Evolutionary conservation across 1,140 invertebrate species (phyloP).

Genomic region (Anthonomus grandis): DNA sequence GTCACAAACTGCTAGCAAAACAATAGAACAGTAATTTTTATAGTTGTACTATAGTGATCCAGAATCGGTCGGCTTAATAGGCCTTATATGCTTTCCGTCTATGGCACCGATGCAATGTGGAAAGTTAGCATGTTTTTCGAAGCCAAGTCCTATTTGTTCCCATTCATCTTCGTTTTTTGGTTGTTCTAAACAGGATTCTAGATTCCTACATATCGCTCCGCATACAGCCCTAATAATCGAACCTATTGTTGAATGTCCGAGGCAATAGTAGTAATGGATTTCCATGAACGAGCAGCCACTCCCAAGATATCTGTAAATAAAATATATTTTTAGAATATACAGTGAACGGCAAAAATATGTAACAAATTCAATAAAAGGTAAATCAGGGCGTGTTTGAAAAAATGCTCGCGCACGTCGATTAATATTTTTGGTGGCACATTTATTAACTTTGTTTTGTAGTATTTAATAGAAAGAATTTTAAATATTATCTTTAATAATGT

Average conservation of each 20-base stretch:
- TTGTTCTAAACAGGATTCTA: constrained; percentile 30
- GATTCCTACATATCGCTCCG: constrained; percentile 35
- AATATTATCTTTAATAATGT: too few species aligned
- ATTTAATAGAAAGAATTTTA: too few species aligned
- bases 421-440: too few species aligned
- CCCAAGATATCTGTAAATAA: constrained; percentile 34
- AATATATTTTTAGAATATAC: neutral
- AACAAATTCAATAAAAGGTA: too few species aligned
- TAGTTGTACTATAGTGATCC: constrained; percentile 45
- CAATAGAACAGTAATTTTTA: constrained; percentile 41
- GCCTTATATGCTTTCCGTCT: constrained; percentile 50
- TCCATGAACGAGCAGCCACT: constrained; percentile 30
- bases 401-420: too few species aligned
- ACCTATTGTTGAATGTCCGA: constrained; percentile 19
- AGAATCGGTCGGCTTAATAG: constrained; percentile 38
- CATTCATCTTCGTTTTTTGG: constrained; percentile 27
- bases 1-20: constrained; percentile 19
- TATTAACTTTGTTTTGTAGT: too few species aligned
- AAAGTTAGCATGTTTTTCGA: constrained; percentile 40
- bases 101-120: constrained; percentile 45
- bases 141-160: constrained; percentile 26
- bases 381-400: too few species aligned
- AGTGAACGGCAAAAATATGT: too few species aligned
- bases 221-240: constrained; percentile 40
- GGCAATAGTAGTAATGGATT: constrained; percentile 32